Percentiles rank a stretch among this genome's conserved stretches.
Conservation (phyloP, 2,113 vertebrate species). For the Strix uralensis region DNA sequence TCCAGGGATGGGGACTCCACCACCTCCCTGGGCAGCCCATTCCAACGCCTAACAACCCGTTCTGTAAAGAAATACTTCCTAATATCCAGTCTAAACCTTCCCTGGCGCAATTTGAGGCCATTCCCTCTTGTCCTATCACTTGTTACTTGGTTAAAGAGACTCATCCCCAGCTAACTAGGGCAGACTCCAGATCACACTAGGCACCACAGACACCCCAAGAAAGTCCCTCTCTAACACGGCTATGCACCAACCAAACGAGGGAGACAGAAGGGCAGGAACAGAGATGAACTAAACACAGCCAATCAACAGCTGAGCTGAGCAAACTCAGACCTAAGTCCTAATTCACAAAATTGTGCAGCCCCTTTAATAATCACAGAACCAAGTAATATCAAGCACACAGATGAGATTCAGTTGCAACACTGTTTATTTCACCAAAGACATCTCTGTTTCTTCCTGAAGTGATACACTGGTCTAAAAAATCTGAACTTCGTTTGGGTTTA, state of each 20-base stretch:
- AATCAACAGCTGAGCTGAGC: not conserved
- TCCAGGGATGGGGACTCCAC: too few species aligned
- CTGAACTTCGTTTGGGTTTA: not conserved
- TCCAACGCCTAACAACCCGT: too few species aligned
- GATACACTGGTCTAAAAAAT: not conserved
- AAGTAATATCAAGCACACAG: not conserved
- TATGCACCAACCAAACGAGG: not conserved
- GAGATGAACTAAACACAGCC: not conserved
- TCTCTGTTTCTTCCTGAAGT: not conserved
- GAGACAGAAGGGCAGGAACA: not conserved
- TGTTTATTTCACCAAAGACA: not conserved
- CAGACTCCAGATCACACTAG: not conserved
- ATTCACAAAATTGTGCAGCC: not conserved
- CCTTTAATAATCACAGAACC: not conserved
- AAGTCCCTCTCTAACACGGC: not conserved
- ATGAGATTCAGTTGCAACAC: not conserved
- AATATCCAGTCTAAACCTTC: too few species aligned
- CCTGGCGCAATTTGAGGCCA: too few species aligned
- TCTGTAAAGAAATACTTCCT: too few species aligned
- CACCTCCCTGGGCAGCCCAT: too few species aligned
- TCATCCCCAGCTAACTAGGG: not conserved
- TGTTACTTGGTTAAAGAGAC: too few species aligned
- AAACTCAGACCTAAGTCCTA: not conserved
- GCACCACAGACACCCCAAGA: not conserved
- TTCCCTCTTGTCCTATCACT: too few species aligned